phyloP scores from a whole-genome alignment of 2,113 vertebrate genomes.

The Psophia crepitans region DNA sequence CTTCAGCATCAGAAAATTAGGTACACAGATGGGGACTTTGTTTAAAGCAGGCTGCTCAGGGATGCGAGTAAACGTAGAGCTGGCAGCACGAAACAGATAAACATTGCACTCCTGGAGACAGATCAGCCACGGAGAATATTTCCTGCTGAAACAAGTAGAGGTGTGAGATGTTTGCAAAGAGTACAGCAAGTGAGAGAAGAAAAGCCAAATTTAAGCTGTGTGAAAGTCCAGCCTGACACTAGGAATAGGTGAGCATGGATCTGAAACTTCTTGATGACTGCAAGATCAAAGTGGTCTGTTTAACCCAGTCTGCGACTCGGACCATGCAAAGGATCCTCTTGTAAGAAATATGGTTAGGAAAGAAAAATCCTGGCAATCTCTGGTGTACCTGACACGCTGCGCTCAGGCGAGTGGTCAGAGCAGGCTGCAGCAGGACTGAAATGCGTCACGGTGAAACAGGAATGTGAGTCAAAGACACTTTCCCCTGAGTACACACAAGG shows the following conservation, averaged over 20 bases:
- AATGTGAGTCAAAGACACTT: not conserved
- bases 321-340: not conserved
- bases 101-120: not conserved
- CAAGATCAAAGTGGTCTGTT: not conserved
- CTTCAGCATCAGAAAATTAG: not conserved
- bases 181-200: not conserved
- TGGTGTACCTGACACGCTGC: fast-evolving
- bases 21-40: not conserved
- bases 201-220: fast-evolving
- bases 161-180: not conserved
- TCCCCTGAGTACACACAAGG: not conserved
- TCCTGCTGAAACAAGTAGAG: not conserved
- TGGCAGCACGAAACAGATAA: not conserved
- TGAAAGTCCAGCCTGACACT: not conserved
- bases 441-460: fast-evolving
- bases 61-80: not conserved
- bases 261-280: not conserved
- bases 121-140: not conserved
- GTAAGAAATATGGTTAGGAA: not conserved
- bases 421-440: not conserved
- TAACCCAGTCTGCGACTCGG: not conserved
- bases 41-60: not conserved
- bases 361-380: not conserved
- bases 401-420: not conserved
- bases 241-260: not conserved